Conservation (phyloP, 2,113 vertebrate species). For the Murina feae region DNA sequence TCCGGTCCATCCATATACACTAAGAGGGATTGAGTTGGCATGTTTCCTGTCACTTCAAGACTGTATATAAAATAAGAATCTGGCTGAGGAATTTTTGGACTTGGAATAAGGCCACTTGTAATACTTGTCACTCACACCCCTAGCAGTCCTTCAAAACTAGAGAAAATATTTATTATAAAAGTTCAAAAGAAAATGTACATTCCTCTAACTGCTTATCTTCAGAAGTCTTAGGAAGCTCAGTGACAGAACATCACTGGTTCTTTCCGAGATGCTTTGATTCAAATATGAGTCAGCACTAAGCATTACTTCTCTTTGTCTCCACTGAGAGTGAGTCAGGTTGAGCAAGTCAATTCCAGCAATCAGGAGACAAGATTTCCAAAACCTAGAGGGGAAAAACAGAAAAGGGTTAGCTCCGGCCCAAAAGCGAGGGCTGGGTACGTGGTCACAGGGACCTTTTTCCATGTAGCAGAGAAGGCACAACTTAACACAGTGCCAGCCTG, state of each 20-base stretch:
- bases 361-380: slow-evolving; percentile 42
- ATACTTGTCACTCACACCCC: slow-evolving; percentile 63
- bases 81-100: slow-evolving; percentile 47
- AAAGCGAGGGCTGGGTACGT: fast-evolving
- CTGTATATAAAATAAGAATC: neutral
- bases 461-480: fast-evolving
- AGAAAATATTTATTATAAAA: neutral
- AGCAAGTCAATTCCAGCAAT: neutral
- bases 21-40: slow-evolving; percentile 91
- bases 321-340: neutral
- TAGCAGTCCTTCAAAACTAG: slow-evolving; percentile 34
- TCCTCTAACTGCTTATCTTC: slow-evolving; percentile 7
- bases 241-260: neutral
- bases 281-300: neutral
- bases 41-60: slow-evolving; percentile 72
- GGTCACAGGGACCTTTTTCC: neutral
- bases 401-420: neutral
- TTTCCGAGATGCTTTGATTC: neutral
- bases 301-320: slow-evolving; percentile 1
- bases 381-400: neutral
- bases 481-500: neutral
- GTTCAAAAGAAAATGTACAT: slow-evolving; percentile 12
- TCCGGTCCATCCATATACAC: slow-evolving; percentile 91
- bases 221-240: neutral
- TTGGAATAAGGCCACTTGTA: slow-evolving; percentile 78